Conservation (phyloP, 1,140 invertebrate species). For the Brachionus koreanus region DNA sequence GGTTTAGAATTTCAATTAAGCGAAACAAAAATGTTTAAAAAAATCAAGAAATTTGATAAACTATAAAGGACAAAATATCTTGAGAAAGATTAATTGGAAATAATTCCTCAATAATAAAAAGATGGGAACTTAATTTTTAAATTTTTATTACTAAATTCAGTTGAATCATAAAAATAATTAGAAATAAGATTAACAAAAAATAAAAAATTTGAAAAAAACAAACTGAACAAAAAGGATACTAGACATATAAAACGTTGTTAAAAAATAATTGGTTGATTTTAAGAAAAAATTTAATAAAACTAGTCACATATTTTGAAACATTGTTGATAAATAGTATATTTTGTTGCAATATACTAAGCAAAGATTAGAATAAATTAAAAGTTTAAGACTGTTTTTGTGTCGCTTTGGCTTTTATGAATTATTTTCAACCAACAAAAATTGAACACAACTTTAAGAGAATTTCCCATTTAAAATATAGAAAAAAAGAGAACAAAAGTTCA, state of each 20-base stretch:
- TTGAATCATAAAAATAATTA: too few species aligned
- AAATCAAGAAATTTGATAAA: not conserved
- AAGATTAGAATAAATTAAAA: not conserved
- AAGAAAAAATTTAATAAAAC: not conserved
- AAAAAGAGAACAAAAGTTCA: slow-evolving; percentile 30
- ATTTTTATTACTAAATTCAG: too few species aligned
- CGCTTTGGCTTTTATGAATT: not conserved
- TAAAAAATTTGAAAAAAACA: not conserved
- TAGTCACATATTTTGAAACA: not conserved
- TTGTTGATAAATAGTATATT: not conserved
- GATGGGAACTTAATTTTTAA: too few species aligned
- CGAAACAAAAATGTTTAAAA: not conserved
- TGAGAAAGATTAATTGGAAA: too few species aligned
- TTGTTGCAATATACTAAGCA: not conserved
- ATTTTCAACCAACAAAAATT: slow-evolving; percentile 26
- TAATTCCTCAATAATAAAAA: too few species aligned
- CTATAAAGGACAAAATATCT: not conserved
- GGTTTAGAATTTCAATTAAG: not conserved
- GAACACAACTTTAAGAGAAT: slow-evolving; percentile 35
- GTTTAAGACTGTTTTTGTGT: not conserved
- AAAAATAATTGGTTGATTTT: not conserved
- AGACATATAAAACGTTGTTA: not conserved
- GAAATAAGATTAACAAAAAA: not conserved
- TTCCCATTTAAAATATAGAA: slow-evolving; percentile 7
- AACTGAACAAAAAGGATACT: not conserved